phyloP scores from a whole-genome alignment of 2,797 vertebrate species.

The Oreonectes daqikongensis region DNA sequence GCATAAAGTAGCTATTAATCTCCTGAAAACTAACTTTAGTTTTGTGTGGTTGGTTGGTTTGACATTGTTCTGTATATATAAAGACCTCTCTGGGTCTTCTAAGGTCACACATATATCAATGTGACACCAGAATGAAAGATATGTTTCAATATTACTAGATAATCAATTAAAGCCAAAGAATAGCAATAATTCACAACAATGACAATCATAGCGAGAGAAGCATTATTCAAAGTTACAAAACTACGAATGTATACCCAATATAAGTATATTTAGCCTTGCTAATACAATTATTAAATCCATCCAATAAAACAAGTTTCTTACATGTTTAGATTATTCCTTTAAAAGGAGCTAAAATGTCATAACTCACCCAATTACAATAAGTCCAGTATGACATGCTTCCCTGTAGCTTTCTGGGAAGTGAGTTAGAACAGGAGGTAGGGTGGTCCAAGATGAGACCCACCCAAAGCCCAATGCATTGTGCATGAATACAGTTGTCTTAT shows the following conservation, averaged over 20 bases:
- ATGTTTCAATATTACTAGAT: neutral
- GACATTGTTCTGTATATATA: neutral
- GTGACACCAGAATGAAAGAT: neutral
- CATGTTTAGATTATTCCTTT: neutral
- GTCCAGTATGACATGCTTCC: constrained; percentile 30
- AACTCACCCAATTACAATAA: constrained; percentile 61
- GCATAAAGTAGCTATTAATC: neutral
- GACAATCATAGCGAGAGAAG: neutral
- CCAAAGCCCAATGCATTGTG: constrained; percentile 38
- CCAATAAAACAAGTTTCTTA: too few species aligned
- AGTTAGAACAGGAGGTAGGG: constrained; percentile 29
- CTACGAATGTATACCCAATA: neutral
- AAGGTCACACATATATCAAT: neutral
- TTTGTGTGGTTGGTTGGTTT: neutral
- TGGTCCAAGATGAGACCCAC: constrained; percentile 25
- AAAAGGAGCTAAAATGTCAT: constrained; percentile 7
- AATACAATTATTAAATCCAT: neutral
- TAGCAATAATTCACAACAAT: neutral
- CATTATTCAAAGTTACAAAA: neutral
- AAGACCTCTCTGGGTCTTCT: neutral
- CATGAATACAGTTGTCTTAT: constrained; percentile 41
- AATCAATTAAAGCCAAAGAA: neutral
- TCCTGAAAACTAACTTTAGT: neutral
- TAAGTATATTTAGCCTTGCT: neutral
- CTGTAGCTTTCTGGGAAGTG: constrained; percentile 41